phyloP scores from a whole-genome alignment of 2,113 vertebrate genomes.

The Vidua chalybeata region DNA sequence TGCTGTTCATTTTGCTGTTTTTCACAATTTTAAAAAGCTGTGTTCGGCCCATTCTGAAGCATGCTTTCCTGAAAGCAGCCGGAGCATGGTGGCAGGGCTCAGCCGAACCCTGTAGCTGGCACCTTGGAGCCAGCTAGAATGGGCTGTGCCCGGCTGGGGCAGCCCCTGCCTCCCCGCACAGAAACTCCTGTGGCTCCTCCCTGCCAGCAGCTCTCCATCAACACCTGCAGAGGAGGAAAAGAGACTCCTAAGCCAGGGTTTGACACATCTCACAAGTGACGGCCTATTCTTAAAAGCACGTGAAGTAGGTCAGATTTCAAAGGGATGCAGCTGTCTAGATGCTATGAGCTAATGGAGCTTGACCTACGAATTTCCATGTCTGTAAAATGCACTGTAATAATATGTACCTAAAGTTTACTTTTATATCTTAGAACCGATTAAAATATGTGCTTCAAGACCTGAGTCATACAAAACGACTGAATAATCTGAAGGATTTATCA shows the following conservation, averaged over 20 bases:
- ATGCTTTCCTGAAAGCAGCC: accelerated
- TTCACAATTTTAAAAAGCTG: neutral
- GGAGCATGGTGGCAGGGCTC: accelerated
- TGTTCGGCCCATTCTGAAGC: neutral
- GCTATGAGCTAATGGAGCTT: neutral
- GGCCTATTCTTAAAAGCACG: neutral
- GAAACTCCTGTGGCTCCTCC: neutral
- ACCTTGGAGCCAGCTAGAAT: accelerated
- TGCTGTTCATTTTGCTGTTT: neutral
- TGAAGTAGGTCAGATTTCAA: neutral
- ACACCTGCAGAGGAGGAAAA: neutral
- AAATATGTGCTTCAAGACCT: neutral
- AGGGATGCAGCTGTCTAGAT: neutral
- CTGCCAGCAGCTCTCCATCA: accelerated
- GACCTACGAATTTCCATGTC: neutral
- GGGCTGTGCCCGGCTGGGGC: accelerated
- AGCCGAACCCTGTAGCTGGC: accelerated
- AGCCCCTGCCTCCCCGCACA: accelerated
- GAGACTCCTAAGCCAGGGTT: accelerated
- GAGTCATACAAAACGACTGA: neutral
- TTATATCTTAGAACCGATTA: neutral
- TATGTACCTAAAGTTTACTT: neutral
- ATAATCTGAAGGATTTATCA: neutral
- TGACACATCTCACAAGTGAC: neutral
- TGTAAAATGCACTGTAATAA: neutral